phyloP scores from a whole-genome alignment of 64 coral and sea anemone species.

The Acropora tenuis region DNA sequence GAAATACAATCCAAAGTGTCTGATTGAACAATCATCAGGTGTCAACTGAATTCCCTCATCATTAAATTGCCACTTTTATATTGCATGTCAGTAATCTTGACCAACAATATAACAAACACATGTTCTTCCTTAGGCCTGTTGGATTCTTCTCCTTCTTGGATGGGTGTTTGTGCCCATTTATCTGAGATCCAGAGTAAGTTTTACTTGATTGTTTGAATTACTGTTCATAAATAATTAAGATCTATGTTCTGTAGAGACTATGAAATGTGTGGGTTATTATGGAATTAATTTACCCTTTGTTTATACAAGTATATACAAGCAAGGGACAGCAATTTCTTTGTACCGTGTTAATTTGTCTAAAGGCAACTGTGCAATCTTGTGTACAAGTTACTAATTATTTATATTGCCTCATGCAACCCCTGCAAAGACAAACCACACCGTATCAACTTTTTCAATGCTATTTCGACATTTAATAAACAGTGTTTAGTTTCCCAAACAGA shows the following conservation, averaged over 20 bases:
- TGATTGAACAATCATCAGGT: too few relatives aligned
- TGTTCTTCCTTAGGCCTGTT: conserved; percentile 60
- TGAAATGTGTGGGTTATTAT: background rate
- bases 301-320: background rate
- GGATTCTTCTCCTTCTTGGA: conserved; percentile 79
- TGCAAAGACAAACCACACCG: too few relatives aligned
- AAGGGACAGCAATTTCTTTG: background rate
- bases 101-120: background rate
- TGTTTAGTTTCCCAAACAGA: too few relatives aligned
- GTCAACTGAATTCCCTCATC: background rate
- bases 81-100: background rate
- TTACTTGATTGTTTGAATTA: too few relatives aligned
- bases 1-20: too few relatives aligned
- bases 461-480: too few relatives aligned
- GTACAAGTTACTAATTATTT: too few relatives aligned
- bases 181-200: conserved; percentile 74
- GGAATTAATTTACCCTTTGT: background rate
- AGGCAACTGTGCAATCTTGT: too few relatives aligned
- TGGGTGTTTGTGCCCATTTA: conserved; percentile 89
- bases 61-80: background rate
- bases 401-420: too few relatives aligned
- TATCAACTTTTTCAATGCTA: too few relatives aligned
- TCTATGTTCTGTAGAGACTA: too few relatives aligned
- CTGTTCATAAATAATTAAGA: too few relatives aligned
- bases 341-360: background rate